These are phyloP conservation scores for Drosophila limbata DNA, from an alignment of 2,888 invertebrate species.

Conservation along the genomic window DNA sequence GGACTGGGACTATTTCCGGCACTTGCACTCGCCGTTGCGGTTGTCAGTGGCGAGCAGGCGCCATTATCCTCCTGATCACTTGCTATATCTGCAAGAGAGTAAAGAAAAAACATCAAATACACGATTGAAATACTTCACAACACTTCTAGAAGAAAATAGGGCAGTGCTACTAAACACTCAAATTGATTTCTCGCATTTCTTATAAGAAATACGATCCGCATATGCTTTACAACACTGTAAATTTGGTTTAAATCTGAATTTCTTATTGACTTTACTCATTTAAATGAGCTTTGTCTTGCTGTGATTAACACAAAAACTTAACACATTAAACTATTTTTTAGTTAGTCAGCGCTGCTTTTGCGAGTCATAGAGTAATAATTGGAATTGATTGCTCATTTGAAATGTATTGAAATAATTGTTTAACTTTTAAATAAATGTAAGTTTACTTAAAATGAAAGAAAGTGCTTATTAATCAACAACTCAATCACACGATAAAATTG, in stretches of 20 bases:
- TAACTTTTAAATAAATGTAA: neutral
- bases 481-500: neutral
- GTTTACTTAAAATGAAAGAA: neutral
- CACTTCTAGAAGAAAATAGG: neutral
- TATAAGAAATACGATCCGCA: neutral
- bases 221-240: neutral
- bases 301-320: neutral
- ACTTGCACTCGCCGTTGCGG: conserved; percentile 60
- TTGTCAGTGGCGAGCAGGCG: conserved; percentile 83
- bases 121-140: neutral
- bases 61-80: conserved; percentile 85
- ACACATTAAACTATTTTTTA: neutral
- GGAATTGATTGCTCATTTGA: conserved; percentile 11
- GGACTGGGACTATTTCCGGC: conserved; percentile 63
- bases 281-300: neutral
- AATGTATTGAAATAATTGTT: conserved; percentile 7
- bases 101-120: neutral
- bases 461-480: too few species aligned
- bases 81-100: conserved; percentile 76
- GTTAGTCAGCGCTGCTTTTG: conserved; percentile 5
- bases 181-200: neutral
- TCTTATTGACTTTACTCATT: conserved; percentile 8
- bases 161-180: neutral
- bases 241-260: too few species aligned
- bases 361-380: neutral